Conservation (phyloP, 2,888 invertebrate species). For the Subacronicta megacephala region DNA sequence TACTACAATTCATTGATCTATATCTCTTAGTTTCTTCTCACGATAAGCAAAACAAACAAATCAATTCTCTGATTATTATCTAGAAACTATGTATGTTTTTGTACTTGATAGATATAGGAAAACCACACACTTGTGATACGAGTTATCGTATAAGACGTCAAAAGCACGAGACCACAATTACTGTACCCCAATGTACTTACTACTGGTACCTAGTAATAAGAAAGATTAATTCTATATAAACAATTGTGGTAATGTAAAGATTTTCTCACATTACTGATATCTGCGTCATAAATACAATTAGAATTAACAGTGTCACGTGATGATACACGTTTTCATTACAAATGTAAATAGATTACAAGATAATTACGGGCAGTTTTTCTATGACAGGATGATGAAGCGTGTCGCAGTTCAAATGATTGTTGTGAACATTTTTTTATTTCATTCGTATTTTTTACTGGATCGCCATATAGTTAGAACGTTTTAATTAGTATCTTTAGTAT, state of each 20-base stretch:
- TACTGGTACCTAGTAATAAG: slow-evolving; percentile 7
- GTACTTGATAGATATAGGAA: slow-evolving; percentile 14
- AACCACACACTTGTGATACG: slow-evolving; percentile 23
- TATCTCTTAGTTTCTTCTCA: slow-evolving; percentile 9
- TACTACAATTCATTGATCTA: slow-evolving; percentile 9
- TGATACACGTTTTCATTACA: slow-evolving; percentile 2
- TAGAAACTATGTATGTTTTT: slow-evolving; percentile 15
- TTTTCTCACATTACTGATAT: slow-evolving; percentile 39
- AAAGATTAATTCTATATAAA: slow-evolving; percentile 3
- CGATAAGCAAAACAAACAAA: slow-evolving; percentile 20
- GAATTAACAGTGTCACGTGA: slow-evolving; percentile 19
- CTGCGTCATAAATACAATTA: slow-evolving; percentile 24
- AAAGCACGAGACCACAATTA: slow-evolving; percentile 3
- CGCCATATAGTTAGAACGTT: too few species aligned
- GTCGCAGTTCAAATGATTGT: not conserved
- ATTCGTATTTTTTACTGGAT: too few species aligned
- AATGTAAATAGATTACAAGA: not conserved
- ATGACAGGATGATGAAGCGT: not conserved
- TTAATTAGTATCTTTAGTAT: too few species aligned
- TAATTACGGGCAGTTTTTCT: not conserved
- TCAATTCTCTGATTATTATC: slow-evolving; percentile 13
- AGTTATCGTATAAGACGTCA: not conserved
- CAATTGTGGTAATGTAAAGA: slow-evolving; percentile 14
- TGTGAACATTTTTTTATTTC: not conserved
- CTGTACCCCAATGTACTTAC: slow-evolving; percentile 23